Evolutionary conservation across 2,888 invertebrate species (phyloP).

Genomic region (Masnerella sp.): DNA sequence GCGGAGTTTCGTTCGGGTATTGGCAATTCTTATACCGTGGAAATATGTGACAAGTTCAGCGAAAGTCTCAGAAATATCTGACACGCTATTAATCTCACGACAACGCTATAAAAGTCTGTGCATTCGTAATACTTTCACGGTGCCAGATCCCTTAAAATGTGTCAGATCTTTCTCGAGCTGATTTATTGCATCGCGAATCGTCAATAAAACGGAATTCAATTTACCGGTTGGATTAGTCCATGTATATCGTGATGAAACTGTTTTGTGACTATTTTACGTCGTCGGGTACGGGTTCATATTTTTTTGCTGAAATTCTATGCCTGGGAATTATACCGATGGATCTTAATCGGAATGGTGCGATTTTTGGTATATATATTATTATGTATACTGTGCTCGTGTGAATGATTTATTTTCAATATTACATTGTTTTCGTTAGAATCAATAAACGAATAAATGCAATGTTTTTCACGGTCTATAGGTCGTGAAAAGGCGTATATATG

Average conservation of each 20-base stretch:
- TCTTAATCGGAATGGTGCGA: too few species aligned
- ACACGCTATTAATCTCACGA: constrained; percentile 39
- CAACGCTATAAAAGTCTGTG: constrained; percentile 22
- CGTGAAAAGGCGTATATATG: too few species aligned
- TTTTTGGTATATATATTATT: too few species aligned
- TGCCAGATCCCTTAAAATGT: constrained; percentile 11
- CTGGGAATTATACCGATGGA: not conserved
- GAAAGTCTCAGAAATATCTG: constrained; percentile 40
- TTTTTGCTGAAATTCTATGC: not conserved
- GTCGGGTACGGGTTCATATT: not conserved
- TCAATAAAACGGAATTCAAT: constrained; percentile 34
- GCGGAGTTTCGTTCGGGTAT: constrained; percentile 25
- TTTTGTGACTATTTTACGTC: constrained; percentile 12
- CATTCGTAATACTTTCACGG: constrained; percentile 22
- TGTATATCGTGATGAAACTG: not conserved
- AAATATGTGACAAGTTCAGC: constrained; percentile 43
- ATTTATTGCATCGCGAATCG: constrained; percentile 29
- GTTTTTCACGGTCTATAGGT: too few species aligned
- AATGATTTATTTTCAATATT: too few species aligned
- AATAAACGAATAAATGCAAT: too few species aligned
- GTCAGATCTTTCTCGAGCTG: constrained; percentile 21
- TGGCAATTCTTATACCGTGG: constrained; percentile 35
- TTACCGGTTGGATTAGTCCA: constrained; percentile 11
- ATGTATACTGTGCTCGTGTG: too few species aligned
- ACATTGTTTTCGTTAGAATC: too few species aligned